Evolutionary conservation across 2,888 invertebrate species (phyloP), one percentile per base, ranked within the genome.

Genomic region (Papilio demoleus): DNA sequence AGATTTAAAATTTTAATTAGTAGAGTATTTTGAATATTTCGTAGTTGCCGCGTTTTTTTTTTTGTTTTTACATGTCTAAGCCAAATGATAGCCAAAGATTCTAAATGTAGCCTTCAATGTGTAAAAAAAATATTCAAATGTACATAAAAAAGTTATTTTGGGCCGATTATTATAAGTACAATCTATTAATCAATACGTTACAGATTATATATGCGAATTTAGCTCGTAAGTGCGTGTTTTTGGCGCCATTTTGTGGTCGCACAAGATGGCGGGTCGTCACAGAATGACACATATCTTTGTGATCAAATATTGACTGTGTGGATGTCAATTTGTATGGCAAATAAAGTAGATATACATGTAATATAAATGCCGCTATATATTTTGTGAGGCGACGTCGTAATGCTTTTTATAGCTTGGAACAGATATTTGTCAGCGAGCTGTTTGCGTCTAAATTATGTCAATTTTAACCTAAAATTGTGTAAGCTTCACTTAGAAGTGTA

Each of bases 51-150:
- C 59, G 40, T 62, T 56, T 67, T 65, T 12, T 65, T 38, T 12
- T 12, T 75, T 81, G 78, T 78, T 75, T 78, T 82, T 79, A 81
- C 80, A 83, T 77, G 77, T 81, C 81, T 83, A 87, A 84, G 90
- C 90, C 90, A 90, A 90, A 91, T 81, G 84, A 76, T 80, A 86
- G 90, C 90, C 91, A 90, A 91, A 91, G 87, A 86, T 68, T 83
- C 77, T 81, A 79, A 79, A 79, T 77, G 59, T 61, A 72, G 70
- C 77, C 34, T 77, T 68, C 71, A 73, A n/a, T 73, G 70, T 68
- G 71, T 74, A 73, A 76, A 66, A 45, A 19, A 61, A 60, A 47
- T 17, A 50, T 65, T 63, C 67, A 65, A 34, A 71, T 70, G 64
- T 72, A 70, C 71, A 68, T 64, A 47, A 47, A 19, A 47, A 24